Percentiles rank a stretch among this genome's conserved stretches.
Conservation (phyloP, 2,888 invertebrate species). For the Drosophila paucipuncta region DNA sequence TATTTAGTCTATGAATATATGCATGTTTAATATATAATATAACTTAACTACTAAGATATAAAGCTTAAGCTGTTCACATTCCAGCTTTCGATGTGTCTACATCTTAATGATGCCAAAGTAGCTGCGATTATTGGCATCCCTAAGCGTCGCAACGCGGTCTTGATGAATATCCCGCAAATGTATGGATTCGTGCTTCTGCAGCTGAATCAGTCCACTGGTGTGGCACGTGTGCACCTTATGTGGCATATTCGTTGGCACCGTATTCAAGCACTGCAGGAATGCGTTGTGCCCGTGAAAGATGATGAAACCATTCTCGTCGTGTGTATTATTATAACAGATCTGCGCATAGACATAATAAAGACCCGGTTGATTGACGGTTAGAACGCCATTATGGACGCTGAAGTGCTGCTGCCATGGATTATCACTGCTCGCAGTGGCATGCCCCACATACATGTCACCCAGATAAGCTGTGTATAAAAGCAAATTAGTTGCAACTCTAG, state of each 20-base stretch:
- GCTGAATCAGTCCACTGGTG: constrained; percentile 89
- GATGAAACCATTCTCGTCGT: constrained; percentile 91
- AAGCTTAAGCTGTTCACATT: constrained; percentile 30
- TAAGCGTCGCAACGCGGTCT: constrained; percentile 83
- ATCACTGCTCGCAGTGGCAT: constrained; percentile 86
- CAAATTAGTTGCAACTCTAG: not conserved
- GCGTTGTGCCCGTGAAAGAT: constrained; percentile 88
- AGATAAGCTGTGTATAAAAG: constrained; percentile 58
- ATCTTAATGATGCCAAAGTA: constrained; percentile 92
- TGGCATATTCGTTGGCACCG: constrained; percentile 87
- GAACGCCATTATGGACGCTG: constrained; percentile 87
- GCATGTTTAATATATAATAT: constrained; percentile 16
- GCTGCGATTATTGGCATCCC: constrained; percentile 90
- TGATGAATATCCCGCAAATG: constrained; percentile 89
- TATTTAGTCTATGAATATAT: constrained; percentile 14
- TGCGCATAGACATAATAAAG: constrained; percentile 92
- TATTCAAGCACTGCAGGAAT: constrained; percentile 91
- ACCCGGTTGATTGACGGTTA: constrained; percentile 90
- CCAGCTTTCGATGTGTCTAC: constrained; percentile 35
- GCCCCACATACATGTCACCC: constrained; percentile 83
- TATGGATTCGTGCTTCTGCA: constrained; percentile 89
- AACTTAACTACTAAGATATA: constrained; percentile 45
- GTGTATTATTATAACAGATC: constrained; percentile 92
- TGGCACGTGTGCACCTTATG: constrained; percentile 90
- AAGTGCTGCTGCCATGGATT: constrained; percentile 88